Evolutionary conservation across 1,140 invertebrate species (phyloP).

Genomic region (Apis mellifera): Amel_HAv3.1 CM009932.2:491001-491500

Average conservation of each 20-base stretch:
- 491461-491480: background rate
- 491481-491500: background rate
- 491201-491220: background rate
- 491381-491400: background rate
- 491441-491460: background rate
- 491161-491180: too few relatives aligned
- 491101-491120: conserved; percentile 61
- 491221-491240: background rate
- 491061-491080: conserved; percentile 69
- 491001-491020: background rate
- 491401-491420: background rate
- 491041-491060: conserved; percentile 72
- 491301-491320: background rate
- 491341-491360: too few relatives aligned
- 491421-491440: background rate
- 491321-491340: too few relatives aligned
- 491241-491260: background rate
- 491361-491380: too few relatives aligned
- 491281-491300: background rate
- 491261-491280: background rate
- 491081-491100: conserved; percentile 63
- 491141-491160: too few relatives aligned
- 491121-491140: too few relatives aligned
- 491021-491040: conserved; percentile 66
- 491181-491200: too few relatives aligned